Evolutionary conservation across 2,113 vertebrate species (phyloP).

Genomic region (Ramphastos sulfuratus): DNA sequence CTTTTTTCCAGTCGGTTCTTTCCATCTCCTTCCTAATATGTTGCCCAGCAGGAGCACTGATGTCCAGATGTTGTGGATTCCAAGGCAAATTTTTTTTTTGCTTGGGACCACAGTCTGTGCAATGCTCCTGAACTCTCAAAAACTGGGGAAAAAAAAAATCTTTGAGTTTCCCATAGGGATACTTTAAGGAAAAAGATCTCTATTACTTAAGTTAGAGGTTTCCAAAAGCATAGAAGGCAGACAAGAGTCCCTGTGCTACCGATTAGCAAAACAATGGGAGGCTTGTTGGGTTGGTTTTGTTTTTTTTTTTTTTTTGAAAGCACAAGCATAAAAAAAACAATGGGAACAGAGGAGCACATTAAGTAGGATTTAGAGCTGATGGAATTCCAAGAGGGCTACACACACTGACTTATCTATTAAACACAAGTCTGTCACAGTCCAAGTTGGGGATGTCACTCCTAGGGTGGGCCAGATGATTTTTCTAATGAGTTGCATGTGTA

Average conservation of each 20-base stretch:
- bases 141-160: neutral
- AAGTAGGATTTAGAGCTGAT: neutral
- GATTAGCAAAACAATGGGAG: neutral
- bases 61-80: neutral
- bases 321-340: neutral
- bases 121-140: neutral
- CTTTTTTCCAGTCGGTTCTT: neutral
- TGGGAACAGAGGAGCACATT: neutral
- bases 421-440: neutral
- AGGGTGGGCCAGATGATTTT: conserved; percentile 2
- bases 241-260: neutral
- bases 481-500: neutral
- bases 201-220: neutral
- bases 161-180: neutral
- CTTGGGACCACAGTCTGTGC: neutral
- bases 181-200: neutral
- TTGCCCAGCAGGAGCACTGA: neutral
- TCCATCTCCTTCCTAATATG: neutral
- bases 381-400: neutral
- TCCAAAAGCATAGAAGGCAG: neutral
- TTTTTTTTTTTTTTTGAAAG: neutral
- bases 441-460: neutral
- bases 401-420: neutral
- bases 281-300: neutral
- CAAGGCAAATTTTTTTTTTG: neutral